Evolutionary conservation across 2,888 invertebrate genomes (phyloP).

Genomic region (Phortica magna): DNA sequence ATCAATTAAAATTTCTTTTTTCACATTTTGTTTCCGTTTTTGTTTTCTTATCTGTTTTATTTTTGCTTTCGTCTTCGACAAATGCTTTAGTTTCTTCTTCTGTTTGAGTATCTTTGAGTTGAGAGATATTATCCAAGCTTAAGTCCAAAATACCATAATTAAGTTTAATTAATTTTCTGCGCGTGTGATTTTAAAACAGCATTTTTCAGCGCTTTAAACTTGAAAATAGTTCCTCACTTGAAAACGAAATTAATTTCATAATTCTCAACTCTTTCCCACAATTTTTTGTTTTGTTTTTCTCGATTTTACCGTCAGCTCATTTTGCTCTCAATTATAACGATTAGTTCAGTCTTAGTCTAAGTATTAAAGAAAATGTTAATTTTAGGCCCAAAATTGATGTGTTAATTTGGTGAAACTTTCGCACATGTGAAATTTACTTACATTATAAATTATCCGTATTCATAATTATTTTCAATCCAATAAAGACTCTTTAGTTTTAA

Average conservation of each 20-base stretch:
- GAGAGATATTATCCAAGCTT: slow-evolving; percentile 30
- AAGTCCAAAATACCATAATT: slow-evolving; percentile 1
- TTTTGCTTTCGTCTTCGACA: slow-evolving; percentile 42
- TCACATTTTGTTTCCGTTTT: slow-evolving; percentile 37
- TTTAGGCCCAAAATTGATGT: background rate
- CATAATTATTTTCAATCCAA: background rate
- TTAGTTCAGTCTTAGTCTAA: background rate
- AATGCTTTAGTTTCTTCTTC: slow-evolving; percentile 43
- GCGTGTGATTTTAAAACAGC: slow-evolving; percentile 21
- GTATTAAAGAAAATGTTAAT: background rate
- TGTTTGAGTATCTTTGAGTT: slow-evolving; percentile 22
- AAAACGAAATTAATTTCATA: slow-evolving; percentile 21
- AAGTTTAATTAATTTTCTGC: slow-evolving; percentile 19
- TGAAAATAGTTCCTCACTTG: background rate
- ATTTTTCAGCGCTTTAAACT: background rate
- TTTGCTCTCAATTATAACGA: background rate
- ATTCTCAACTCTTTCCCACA: slow-evolving; percentile 19
- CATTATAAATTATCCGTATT: slow-evolving; percentile 9
- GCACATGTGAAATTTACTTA: background rate
- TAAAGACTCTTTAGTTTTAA: background rate
- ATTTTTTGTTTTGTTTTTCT: background rate
- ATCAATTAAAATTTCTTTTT: slow-evolving; percentile 63
- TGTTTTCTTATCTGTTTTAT: slow-evolving; percentile 19
- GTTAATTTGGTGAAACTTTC: slow-evolving; percentile 26
- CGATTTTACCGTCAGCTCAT: background rate